Conservation (phyloP, 2,113 vertebrate species). For the Pseudonaja textilis region DNA sequence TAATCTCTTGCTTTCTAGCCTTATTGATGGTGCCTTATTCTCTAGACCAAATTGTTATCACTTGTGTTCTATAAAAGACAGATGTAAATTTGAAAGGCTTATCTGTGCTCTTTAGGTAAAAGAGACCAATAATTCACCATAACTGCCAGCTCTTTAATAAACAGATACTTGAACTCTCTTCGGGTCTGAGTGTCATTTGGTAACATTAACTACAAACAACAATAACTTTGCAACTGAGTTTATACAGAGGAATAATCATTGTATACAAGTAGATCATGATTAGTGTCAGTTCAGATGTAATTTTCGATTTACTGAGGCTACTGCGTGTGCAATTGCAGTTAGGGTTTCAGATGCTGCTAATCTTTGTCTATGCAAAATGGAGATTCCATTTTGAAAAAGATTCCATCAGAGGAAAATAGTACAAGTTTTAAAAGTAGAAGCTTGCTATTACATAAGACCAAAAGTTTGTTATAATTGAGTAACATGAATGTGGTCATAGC, state of each 20-base stretch:
- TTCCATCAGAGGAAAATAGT: neutral
- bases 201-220: neutral
- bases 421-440: neutral
- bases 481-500: neutral
- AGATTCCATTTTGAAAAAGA: neutral
- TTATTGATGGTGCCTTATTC: too few species aligned
- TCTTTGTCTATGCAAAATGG: neutral
- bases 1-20: neutral
- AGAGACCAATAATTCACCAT: neutral
- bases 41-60: neutral
- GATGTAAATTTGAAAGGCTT: neutral
- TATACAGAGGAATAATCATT: neutral
- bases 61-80: neutral
- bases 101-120: neutral
- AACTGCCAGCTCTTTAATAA: neutral
- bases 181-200: neutral
- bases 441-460: neutral
- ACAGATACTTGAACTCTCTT: neutral
- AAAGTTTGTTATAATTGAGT: neutral
- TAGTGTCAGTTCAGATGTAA: neutral
- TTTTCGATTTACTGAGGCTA: neutral
- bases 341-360: neutral
- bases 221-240: neutral
- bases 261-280: neutral
- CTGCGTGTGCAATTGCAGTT: neutral